Base-by-base conservation (phyloP, 2,888 invertebrate genomes). In the Blomia tropicalis region DNA sequence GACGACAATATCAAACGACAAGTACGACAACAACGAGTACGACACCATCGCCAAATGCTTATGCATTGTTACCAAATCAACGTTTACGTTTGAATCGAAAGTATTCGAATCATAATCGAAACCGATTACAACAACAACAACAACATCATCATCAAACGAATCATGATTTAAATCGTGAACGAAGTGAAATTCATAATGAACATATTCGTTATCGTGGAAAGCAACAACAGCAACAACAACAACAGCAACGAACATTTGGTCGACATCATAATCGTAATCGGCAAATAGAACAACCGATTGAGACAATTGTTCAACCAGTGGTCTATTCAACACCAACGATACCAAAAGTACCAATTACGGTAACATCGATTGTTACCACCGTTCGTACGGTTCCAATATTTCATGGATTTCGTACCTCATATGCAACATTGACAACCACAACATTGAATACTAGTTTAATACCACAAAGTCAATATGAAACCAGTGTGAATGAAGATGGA, bases 371-470 rank as follows among this genome's bases (percentile, higher is more conserved):
- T 54, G 67, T 69, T 11, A 66, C 68, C n/a, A 68, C 66, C 4
- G 64, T 68, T 11, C 69, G 69, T 62, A 69, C 69, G 3, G 58
- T 69, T 4, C 68, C 69, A 3, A 69, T 69, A n/a, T 67, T 67
- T 51, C 69, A 69, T 53, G 69, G 69, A 29, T 69, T 68, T 58
- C 61, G 66, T 60, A 69, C 69, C 11, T 69, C 68, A 11, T 68
- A 66, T 43, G 69, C 69, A 1, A 69, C 69, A 22, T 53, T 69
- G 5, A 69, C 69, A 2, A 69, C 69, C 11, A 69, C 69, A 7
- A 65, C 68, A 7, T 63, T 69, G 7, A 67, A 66, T 36, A 67
- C 68, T 17, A 67, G 66, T 36, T 61, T 69, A 14, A 68, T 69
- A 22, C 59, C 66, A 43, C 66, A 68, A 23, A 63, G 65, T 7